Evolutionary conservation across 1,140 invertebrate genomes (phyloP), one percentile per base, ranked within the genome.

Genomic region (Eubasilissa regina): DNA sequence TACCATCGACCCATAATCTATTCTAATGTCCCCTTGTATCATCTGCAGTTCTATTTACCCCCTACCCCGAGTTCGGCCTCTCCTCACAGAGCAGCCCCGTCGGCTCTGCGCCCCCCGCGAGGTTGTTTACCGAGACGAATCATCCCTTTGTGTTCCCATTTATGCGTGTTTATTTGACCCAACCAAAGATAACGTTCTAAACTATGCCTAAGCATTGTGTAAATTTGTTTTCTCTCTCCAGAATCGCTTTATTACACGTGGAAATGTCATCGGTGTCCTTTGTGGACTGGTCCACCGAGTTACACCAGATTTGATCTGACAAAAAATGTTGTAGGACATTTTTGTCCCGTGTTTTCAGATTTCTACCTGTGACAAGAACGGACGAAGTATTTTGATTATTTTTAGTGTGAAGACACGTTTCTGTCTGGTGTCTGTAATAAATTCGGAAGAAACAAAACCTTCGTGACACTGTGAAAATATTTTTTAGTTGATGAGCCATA

Each of bases 101-200:
- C n/a, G 60, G 11, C 12, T 9, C 25, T 12, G 19, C 25, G 19
- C 55, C 55, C 73, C 73, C 73, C 55, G 73, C 73, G 12, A 58
- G 19, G 55, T 17, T 62, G 56, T 64, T 62, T 47, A 58, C 56
- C 74, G 60, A 62, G 74, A 64, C 74, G 56, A 64, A 76, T 64
- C 45, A 58, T 76, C 74, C 55, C 45, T 75, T 62, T 76, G 45
- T 76, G 56, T 76, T 58, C n/a, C 74, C 45, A 76, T 58, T 35
- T 62, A 55, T 56, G 64, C 45, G 56, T 76, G 74, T 76, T 76
- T 76, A 76, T 76, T 76, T 76, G 58, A 76, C 56, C 58, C 74
- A 4, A 19, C 12, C 48, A 68, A 68, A 45, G 64, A 68, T 68
- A 68, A 68, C 4, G 19, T 6, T 47, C 44, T n/a, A 68, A 68